A percentile compares a stretch with the other conserved stretches of the same genome.
Evolutionary conservation across 2,113 vertebrate genomes (phyloP).

Genomic region (Anser cygnoides): DNA sequence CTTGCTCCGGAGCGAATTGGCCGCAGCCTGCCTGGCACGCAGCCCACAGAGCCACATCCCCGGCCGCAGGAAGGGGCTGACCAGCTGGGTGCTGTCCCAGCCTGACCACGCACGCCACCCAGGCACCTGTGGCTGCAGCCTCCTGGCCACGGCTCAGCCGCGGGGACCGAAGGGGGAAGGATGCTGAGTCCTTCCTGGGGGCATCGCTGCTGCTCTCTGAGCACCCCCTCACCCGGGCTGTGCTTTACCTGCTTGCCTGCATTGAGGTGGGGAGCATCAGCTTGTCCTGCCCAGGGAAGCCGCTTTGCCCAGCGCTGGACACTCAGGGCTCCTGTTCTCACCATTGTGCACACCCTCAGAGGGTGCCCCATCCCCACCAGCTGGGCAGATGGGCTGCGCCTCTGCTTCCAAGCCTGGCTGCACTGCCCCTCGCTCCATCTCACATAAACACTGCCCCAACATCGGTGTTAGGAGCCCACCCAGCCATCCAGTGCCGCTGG

Average conservation of each 20-base stretch:
- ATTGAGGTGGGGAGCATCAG: too few species aligned
- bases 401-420: neutral
- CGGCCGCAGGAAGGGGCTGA: neutral
- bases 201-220: too few species aligned
- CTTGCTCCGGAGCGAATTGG: conserved; percentile 34
- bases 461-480: neutral
- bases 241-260: too few species aligned
- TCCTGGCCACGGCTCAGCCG: too few species aligned
- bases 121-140: too few species aligned
- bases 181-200: too few species aligned
- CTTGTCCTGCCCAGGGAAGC: too few species aligned
- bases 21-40: neutral
- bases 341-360: neutral
- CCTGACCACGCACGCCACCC: rapidly evolving
- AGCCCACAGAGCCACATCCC: conserved; percentile 32
- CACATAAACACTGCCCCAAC: neutral
- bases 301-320: too few species aligned
- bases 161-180: too few species aligned
- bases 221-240: too few species aligned
- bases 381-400: neutral
- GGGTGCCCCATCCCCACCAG: neutral
- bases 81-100: neutral
- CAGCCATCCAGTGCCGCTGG: rapidly evolving
- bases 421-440: rapidly evolving
- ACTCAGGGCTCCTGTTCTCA: too few species aligned